Base-by-base conservation (phyloP, 2,797 vertebrate species). In the Falco biarmicus region DNA sequence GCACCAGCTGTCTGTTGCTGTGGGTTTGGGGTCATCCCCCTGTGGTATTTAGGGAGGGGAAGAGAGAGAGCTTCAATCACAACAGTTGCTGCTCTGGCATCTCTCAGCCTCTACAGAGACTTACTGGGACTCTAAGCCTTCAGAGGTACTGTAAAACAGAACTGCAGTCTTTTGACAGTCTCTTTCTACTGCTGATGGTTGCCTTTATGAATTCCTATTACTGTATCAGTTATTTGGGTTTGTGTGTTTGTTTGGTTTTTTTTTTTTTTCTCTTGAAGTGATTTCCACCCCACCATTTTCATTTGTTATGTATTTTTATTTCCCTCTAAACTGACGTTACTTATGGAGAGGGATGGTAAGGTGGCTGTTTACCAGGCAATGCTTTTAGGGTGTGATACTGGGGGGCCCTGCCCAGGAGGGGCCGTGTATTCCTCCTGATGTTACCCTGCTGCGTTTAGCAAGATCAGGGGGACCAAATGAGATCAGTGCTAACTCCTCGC, bases 151-250 rank as follows among this genome's bases (percentile, higher is more conserved):
- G 45, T 80, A 60, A 87, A 60, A 45, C 14, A 2, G 61, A 83
- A 50, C 53, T 92, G 60, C 47, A 34, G 39, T 60, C 84, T 84
- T 73, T 79, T 94, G 82, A 93, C 45, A 90, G 50, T 4, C 37
- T 90, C 39, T 87, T 89, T 88, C 31, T 71, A 5, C 79, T 59
- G 39, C 45, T 79, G 50, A 56, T 15, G 45, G 45, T 50, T 54
- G 18, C 88, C 84, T 94, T 85, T 57, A 14, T 89, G 93, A 84
- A 34, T 78, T 84, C 45, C 50, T 71, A 16, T 94, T 94, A 80
- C 32, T 82, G 28, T 90, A 65, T 84, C 78, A 57, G 31, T 91
- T 94, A 45, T 76, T 92, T 80, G 59, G 7, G 0, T 0, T 31
- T 39, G 37, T 39, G 37, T 39, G 37, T 39, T 11, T 11, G 11